These are phyloP conservation scores for Drosophila meridionalis DNA, from an alignment of 2,888 invertebrate species.

Conservation along the genomic window DNA sequence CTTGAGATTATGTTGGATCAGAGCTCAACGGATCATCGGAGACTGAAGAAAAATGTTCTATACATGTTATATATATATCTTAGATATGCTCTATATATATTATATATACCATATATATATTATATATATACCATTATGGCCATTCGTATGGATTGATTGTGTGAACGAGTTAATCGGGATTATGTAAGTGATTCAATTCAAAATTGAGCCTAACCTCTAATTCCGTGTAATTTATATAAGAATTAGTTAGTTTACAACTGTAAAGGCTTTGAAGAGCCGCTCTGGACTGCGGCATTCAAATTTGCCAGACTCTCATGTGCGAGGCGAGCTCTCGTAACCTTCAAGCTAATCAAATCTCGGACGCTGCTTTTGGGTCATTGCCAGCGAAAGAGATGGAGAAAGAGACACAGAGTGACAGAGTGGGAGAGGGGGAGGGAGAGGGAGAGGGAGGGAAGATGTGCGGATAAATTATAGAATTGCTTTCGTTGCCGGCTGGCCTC, in stretches of 20 bases:
- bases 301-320: conserved; percentile 2
- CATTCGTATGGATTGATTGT: neutral
- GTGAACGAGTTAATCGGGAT: neutral
- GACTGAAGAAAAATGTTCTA: neutral
- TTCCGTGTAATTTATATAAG: neutral
- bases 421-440: neutral
- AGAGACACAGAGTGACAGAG: neutral
- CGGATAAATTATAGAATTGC: neutral
- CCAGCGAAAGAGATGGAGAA: conserved; percentile 14
- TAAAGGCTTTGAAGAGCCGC: neutral
- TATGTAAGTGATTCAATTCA: neutral
- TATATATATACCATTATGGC: neutral
- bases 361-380: conserved; percentile 56
- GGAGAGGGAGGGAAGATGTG: neutral
- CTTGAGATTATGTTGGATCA: neutral
- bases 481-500: neutral
- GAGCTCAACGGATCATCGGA: neutral
- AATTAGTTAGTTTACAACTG: neutral
- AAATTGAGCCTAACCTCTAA: neutral
- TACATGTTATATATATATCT: neutral
- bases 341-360: conserved; percentile 49
- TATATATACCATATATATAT: neutral
- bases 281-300: neutral
- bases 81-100: neutral
- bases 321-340: conserved; percentile 39